These are phyloP conservation scores for Sphaerophoria rueppellii DNA, from an alignment of 2,888 invertebrate species.

Conservation along the genomic window DNA sequence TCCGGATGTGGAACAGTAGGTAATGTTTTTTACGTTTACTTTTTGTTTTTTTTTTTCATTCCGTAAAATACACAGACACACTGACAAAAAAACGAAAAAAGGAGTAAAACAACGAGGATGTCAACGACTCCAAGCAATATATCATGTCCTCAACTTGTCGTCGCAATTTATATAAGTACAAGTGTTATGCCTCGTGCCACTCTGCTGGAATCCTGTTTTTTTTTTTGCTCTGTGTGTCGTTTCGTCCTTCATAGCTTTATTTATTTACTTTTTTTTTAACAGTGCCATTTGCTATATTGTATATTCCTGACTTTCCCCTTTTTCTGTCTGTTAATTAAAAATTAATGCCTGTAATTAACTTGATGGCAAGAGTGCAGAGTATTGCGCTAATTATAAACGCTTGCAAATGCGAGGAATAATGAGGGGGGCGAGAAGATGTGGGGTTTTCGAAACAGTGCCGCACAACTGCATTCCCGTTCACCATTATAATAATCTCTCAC, in stretches of 20 bases:
- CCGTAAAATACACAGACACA: neutral
- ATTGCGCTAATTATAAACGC: constrained; percentile 57
- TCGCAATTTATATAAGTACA: constrained; percentile 6
- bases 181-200: constrained; percentile 30
- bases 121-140: constrained; percentile 58
- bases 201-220: constrained; percentile 14
- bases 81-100: neutral
- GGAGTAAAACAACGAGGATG: constrained; percentile 23
- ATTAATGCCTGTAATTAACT: constrained; percentile 68
- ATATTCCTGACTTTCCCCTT: constrained; percentile 26
- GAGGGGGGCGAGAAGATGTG: neutral
- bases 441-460: neutral
- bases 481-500: constrained; percentile 16
- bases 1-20: constrained; percentile 44
- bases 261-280: constrained; percentile 21
- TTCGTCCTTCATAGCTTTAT: constrained; percentile 25
- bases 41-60: constrained; percentile 6
- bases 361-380: constrained; percentile 45
- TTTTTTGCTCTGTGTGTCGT: constrained; percentile 17
- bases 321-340: constrained; percentile 67
- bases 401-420: constrained; percentile 33
- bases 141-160: constrained; percentile 55
- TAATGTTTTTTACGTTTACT: constrained; percentile 3
- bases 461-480: constrained; percentile 25
- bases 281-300: constrained; percentile 13